Evolutionary conservation across 30 jellyfish, hydroid and myxozoan genomes (phyloP).

Genomic region (Mastigias papua): DNA sequence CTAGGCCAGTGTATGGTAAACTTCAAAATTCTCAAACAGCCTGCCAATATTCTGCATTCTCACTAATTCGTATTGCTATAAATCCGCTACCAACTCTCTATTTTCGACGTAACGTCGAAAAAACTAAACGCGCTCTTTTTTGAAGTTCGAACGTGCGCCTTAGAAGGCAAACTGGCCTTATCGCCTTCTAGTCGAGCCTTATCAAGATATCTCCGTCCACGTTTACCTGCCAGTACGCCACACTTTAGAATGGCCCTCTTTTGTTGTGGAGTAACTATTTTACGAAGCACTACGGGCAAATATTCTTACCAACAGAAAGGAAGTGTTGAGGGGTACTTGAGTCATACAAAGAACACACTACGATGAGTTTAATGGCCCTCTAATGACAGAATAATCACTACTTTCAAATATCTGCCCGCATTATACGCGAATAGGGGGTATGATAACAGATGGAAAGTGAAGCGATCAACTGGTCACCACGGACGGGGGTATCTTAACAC

Average conservation of each 20-base stretch:
- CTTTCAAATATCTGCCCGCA: slow-evolving; percentile 52
- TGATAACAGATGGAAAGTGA: background rate
- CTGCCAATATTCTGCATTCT: background rate
- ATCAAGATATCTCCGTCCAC: background rate
- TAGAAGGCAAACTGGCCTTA: background rate
- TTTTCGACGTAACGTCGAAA: background rate
- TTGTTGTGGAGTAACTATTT: background rate
- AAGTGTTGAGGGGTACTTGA: slow-evolving; percentile 56
- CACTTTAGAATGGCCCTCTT: background rate
- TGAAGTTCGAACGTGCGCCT: background rate
- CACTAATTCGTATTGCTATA: background rate
- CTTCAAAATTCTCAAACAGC: background rate
- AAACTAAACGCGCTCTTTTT: background rate
- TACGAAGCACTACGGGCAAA: slow-evolving; percentile 21
- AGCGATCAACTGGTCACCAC: slow-evolving; percentile 1
- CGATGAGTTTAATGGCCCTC: slow-evolving; percentile 35
- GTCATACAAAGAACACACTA: slow-evolving; percentile 16
- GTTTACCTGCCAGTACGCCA: background rate
- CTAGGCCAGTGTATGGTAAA: background rate
- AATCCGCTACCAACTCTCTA: background rate
- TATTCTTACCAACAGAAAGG: slow-evolving; percentile 18
- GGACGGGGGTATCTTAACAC: slow-evolving; percentile 23
- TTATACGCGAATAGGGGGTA: slow-evolving; percentile 24
- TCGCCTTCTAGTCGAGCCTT: background rate
- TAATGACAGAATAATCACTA: slow-evolving; percentile 46